phyloP scores from a whole-genome alignment of 1,140 invertebrate species.

The Bombus waltoni region DNA sequence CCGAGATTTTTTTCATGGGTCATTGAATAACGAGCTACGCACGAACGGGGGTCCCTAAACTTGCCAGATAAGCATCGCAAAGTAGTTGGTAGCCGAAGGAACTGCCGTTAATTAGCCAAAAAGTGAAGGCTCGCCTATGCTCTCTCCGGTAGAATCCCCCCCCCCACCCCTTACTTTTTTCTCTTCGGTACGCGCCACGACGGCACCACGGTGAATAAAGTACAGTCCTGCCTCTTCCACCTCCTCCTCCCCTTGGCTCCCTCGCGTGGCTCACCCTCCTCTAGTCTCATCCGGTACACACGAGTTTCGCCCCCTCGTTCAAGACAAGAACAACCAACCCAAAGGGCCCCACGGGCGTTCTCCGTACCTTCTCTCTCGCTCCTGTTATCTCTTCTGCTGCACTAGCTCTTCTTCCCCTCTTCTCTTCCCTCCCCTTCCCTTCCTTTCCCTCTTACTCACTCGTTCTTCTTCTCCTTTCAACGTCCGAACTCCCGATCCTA shows the following conservation, averaged over 20 bases:
- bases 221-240: slow-evolving; percentile 41
- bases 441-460: too few species aligned
- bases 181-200: slow-evolving; percentile 39
- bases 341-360: slow-evolving; percentile 55
- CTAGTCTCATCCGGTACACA: slow-evolving; percentile 50
- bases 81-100: slow-evolving; percentile 70
- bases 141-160: neutral
- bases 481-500: slow-evolving; percentile 78
- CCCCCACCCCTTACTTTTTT: slow-evolving; percentile 51
- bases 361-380: slow-evolving; percentile 46
- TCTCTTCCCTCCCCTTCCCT: neutral
- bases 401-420: slow-evolving; percentile 19
- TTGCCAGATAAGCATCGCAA: slow-evolving; percentile 73
- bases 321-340: slow-evolving; percentile 40
- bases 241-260: neutral
- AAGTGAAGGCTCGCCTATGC: slow-evolving; percentile 64
- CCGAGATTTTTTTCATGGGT: slow-evolving; percentile 37
- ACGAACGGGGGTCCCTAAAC: slow-evolving; percentile 62
- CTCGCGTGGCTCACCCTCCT: slow-evolving; percentile 9
- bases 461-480: slow-evolving; percentile 35
- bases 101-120: slow-evolving; percentile 78
- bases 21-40: slow-evolving; percentile 53
- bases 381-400: slow-evolving; percentile 3
- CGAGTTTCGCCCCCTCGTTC: slow-evolving; percentile 54
- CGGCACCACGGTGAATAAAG: slow-evolving; percentile 63